Evolutionary conservation across 2,113 vertebrate genomes (phyloP).

Genomic region (Xerus inauris): DNA sequence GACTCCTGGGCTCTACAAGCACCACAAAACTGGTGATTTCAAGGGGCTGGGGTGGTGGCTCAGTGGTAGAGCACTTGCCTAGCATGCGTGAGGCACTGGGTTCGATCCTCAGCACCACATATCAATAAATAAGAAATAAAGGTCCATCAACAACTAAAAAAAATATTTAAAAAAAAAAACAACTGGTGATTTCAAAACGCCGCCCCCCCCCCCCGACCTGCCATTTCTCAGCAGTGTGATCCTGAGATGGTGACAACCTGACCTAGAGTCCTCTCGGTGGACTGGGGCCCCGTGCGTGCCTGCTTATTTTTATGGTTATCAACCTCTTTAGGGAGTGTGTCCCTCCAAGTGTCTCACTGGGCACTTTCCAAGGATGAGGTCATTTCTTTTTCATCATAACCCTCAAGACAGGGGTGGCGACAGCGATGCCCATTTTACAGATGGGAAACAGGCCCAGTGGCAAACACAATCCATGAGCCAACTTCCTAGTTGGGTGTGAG

Average conservation of each 20-base stretch:
- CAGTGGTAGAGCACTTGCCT: too few species aligned
- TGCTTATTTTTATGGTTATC: background rate
- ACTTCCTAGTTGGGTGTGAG: too few species aligned
- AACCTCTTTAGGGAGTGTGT: background rate
- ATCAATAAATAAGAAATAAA: too few species aligned
- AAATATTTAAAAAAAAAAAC: too few species aligned
- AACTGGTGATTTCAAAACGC: background rate
- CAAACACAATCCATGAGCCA: background rate
- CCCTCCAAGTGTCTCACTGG: too few species aligned
- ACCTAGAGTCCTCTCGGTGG: background rate
- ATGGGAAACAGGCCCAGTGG: background rate
- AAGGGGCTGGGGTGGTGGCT: too few species aligned
- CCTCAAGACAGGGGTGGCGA: background rate
- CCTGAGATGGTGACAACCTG: background rate
- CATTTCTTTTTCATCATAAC: background rate
- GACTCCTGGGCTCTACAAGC: background rate
- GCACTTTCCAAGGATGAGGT: background rate
- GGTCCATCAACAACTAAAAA: too few species aligned
- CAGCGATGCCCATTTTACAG: background rate
- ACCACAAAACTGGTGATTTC: background rate
- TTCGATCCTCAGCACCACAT: too few species aligned
- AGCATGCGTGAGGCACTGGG: too few species aligned
- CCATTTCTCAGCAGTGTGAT: background rate
- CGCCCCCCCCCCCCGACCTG: background rate
- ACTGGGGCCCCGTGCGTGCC: background rate